Base-by-base conservation (phyloP, 2,888 invertebrate species). In the Philhelius pedissequus region DNA sequence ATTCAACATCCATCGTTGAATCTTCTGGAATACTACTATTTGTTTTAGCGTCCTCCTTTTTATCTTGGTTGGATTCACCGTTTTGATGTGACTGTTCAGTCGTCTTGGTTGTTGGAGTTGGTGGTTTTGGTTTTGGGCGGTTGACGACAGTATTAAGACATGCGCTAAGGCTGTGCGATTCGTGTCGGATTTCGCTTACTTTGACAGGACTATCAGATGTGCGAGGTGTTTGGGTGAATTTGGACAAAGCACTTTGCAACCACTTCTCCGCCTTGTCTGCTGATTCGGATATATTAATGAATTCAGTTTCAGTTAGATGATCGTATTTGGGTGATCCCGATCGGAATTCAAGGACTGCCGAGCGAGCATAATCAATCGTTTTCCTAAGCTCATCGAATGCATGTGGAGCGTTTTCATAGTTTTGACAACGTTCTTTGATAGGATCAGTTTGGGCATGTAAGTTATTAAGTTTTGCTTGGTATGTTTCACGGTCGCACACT, bases 111-210 rank as follows among this genome's bases (percentile, higher is more conserved):
- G 94, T 94, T 56, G 94, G 94, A 1, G 93, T 92, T 50, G 94
- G 93, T 15, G 94, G 94, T 91, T 97, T 97, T 7, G 98, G 98
- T 91, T 97, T 97, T 66, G 97, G 96, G 91, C 97, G 97, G 91
- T 96, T 97, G 86, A 98, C 92, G 86, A 98, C 95, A 6, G 97
- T 96, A 89, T 93, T 94, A 50, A 95, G 94, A 56, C 90, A 90
- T 48, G 89, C 86, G 54, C 88, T 89, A 20, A 91, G 88, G 35
- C 88, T 96, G 92, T 95, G 94, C 92, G 94, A 94, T 90, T 97
- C 96, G 86, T 94, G 94, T 70, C 95, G 94, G 87, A 98, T 96
- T 90, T 97, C 96, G 69, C 95, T 94, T 43, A 95, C 94, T 88
- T 96, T 95, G 86, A 97, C 93, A 22, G 96, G 94, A 78, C 97